phyloP scores from a whole-genome alignment of 1,140 invertebrate genomes.

The Sinonovacula constricta region DNA sequence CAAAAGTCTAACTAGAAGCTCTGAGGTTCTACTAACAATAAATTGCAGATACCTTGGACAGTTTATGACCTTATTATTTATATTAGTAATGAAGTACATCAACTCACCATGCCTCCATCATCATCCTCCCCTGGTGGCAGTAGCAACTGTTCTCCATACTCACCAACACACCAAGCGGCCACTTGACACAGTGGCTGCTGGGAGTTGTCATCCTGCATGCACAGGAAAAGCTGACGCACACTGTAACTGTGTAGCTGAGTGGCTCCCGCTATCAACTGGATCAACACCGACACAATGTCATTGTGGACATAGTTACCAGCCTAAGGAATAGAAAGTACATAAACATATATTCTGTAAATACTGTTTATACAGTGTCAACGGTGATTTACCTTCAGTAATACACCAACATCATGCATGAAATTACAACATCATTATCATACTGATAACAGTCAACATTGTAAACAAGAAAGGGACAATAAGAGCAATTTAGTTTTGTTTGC shows the following conservation, averaged over 20 bases:
- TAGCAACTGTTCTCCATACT: slow-evolving; percentile 94
- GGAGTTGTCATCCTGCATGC: slow-evolving; percentile 85
- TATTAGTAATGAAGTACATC: no score
- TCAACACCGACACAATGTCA: slow-evolving; percentile 97
- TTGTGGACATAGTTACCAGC: slow-evolving; percentile 98
- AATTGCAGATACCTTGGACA: no score
- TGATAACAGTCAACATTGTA: no score
- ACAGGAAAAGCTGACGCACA: slow-evolving; percentile 91
- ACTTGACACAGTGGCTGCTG: slow-evolving; percentile 94
- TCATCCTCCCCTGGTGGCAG: slow-evolving; percentile 70
- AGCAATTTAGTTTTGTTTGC: no score
- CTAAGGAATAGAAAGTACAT: slow-evolving; percentile 79
- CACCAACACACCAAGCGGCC: slow-evolving; percentile 97
- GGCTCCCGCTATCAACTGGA: slow-evolving; percentile 95
- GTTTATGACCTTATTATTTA: no score
- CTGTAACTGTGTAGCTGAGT: slow-evolving; percentile 92
- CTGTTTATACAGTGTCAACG: no score
- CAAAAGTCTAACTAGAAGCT: no score
- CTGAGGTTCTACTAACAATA: no score
- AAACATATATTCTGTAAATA: not conserved
- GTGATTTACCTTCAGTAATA: no score
- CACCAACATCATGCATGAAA: no score
- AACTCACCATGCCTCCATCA: slow-evolving; percentile 73
- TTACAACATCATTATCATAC: no score
- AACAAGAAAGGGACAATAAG: no score